Percentiles rank a stretch among this genome's conserved stretches.
Conservation (phyloP, 1,140 invertebrate genomes). For the Hormaphis cornu region DNA sequence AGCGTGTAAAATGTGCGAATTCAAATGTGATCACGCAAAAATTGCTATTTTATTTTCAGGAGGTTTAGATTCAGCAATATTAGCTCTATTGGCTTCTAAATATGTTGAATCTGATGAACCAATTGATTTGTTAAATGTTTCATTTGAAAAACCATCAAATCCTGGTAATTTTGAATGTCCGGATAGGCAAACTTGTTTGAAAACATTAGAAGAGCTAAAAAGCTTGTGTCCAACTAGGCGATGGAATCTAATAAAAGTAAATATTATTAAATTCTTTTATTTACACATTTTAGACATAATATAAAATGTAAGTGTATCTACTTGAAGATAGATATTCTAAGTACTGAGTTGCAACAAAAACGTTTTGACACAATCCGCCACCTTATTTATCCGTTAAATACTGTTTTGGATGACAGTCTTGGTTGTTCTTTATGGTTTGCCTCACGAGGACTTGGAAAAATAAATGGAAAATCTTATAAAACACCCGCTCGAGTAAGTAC, state of each 20-base stretch:
- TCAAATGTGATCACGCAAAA: conserved; percentile 53
- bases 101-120: conserved; percentile 56
- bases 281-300: background rate
- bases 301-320: background rate
- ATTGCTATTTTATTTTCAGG: conserved; percentile 88
- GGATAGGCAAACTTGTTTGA: conserved; percentile 66
- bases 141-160: conserved; percentile 57
- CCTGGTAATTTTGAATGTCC: conserved; percentile 53
- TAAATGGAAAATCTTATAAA: conserved; percentile 44
- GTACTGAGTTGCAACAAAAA: conserved; percentile 52
- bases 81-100: conserved; percentile 70
- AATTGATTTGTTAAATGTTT: conserved; percentile 93
- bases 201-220: conserved; percentile 64
- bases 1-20: conserved; percentile 54
- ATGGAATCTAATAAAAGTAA: conserved; percentile 63
- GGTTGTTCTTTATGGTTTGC: conserved; percentile 95
- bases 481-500: conserved; percentile 56
- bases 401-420: conserved; percentile 91
- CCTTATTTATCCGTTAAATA: conserved; percentile 71
- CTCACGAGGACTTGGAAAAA: conserved; percentile 56
- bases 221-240: conserved; percentile 56
- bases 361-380: conserved; percentile 54
- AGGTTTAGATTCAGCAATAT: conserved; percentile 84
- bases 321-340: conserved; percentile 63
- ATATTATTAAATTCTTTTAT: background rate